Evolutionary conservation across 2,888 invertebrate genomes (phyloP).

Genomic region (Pachliopta kotzebuea): DNA sequence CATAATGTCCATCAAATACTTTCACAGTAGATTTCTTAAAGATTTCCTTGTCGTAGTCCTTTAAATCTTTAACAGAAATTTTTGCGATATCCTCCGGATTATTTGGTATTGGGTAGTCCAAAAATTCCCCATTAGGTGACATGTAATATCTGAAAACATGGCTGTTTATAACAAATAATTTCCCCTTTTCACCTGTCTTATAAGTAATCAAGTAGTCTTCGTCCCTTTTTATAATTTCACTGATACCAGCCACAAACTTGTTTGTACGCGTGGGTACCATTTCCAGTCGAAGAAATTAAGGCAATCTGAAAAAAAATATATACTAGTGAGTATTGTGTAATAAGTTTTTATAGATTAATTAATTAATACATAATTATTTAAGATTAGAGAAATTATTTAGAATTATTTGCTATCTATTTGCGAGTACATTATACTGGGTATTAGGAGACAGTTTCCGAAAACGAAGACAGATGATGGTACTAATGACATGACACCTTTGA

Average conservation of each 20-base stretch:
- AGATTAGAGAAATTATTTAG: no score
- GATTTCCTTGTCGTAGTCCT: constrained; percentile 52
- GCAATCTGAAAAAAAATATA: constrained; percentile 1
- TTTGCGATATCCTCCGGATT: constrained; percentile 56
- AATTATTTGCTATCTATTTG: no score
- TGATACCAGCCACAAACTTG: constrained; percentile 43
- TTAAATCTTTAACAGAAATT: constrained; percentile 53
- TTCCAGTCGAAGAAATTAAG: not conserved
- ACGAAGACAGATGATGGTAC: no score
- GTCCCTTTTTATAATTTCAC: constrained; percentile 48
- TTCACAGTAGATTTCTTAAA: constrained; percentile 52
- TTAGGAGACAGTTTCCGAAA: no score
- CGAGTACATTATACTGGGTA: no score
- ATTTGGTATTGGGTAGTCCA: constrained; percentile 60
- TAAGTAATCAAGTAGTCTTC: constrained; percentile 52
- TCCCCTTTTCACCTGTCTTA: constrained; percentile 53
- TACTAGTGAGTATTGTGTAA: not conserved
- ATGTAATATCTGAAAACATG: constrained; percentile 68
- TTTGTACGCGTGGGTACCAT: constrained; percentile 1
- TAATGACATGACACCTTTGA: no score
- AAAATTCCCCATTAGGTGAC: constrained; percentile 58
- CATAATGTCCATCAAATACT: constrained; percentile 43
- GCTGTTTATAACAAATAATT: constrained; percentile 57
- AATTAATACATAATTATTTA: no score
- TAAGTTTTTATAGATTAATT: no score